Conservation (phyloP, 2,113 vertebrate genomes). For the Hepsetus odoe region DNA sequence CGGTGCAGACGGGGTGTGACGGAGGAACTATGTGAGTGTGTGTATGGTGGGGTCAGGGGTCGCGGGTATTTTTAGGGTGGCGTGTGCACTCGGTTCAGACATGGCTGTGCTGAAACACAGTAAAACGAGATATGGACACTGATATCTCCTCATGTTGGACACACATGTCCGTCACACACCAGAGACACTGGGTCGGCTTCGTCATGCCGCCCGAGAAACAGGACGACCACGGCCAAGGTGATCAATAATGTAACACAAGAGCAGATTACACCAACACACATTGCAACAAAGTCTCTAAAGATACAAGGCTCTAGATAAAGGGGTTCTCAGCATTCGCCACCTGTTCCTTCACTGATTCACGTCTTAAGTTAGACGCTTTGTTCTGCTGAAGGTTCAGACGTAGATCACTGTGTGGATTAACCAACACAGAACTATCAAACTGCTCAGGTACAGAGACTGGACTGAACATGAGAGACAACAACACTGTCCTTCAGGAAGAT, state of each 20-base stretch:
- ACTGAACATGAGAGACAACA: no score
- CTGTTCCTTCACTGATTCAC: no score
- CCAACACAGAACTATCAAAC: no score
- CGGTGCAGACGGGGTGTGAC: no score
- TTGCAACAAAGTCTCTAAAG: no score
- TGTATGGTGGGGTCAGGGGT: background rate
- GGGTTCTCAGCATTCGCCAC: background rate
- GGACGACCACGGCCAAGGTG: background rate
- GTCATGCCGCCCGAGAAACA: background rate
- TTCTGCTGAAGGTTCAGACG: no score
- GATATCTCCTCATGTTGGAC: background rate
- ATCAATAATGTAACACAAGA: constrained; percentile 12
- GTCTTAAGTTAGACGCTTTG: no score
- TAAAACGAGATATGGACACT: background rate
- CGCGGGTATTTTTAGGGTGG: constrained; percentile 23
- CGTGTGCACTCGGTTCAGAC: background rate
- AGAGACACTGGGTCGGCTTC: background rate
- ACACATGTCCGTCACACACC: background rate
- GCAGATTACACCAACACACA: background rate
- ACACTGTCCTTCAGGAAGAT: no score
- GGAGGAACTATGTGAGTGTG: constrained; percentile 7
- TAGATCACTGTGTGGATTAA: no score
- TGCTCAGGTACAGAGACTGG: no score
- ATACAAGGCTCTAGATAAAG: background rate
- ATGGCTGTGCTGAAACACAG: background rate